Evolutionary conservation across 2,113 vertebrate genomes (phyloP).

Genomic region (Lates calcarifer): DNA sequence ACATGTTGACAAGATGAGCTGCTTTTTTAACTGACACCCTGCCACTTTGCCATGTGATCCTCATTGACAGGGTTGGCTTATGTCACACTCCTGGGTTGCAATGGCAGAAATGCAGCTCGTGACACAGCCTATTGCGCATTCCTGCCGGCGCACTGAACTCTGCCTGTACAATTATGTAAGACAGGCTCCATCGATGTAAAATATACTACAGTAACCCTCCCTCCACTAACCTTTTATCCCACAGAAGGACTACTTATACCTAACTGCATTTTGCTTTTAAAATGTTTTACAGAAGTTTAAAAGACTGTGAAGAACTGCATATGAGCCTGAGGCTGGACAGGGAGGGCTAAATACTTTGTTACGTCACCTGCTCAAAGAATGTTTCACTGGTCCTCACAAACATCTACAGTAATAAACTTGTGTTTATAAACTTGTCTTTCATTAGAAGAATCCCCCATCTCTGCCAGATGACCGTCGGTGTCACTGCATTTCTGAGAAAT

Average conservation of each 20-base stretch:
- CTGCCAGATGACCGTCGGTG: conserved; percentile 38
- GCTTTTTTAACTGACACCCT: conserved; percentile 53
- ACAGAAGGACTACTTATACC: neutral
- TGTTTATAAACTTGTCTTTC: conserved; percentile 22
- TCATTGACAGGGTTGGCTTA: conserved; percentile 67
- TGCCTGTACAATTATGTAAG: conserved; percentile 80
- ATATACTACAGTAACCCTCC: conserved; percentile 42
- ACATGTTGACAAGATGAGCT: conserved; percentile 36
- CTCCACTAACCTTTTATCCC: neutral
- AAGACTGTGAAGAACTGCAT: neutral
- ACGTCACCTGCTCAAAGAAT: conserved; percentile 41
- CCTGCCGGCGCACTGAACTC: conserved; percentile 76
- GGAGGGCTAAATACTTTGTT: conserved; percentile 34
- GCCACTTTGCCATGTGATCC: conserved; percentile 67
- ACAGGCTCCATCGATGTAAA: conserved; percentile 53
- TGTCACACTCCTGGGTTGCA: conserved; percentile 73
- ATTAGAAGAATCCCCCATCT: conserved; percentile 14
- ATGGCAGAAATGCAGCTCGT: conserved; percentile 78
- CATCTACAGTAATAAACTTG: neutral
- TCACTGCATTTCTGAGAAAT: conserved; percentile 58
- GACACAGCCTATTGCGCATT: conserved; percentile 80
- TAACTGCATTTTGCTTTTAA: conserved; percentile 21
- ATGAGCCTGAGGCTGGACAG: neutral
- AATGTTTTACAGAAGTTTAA: neutral
- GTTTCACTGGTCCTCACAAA: conserved; percentile 20